Base-by-base conservation (phyloP, 2,797 vertebrate species). In the Neomorphus geoffroyi region DNA sequence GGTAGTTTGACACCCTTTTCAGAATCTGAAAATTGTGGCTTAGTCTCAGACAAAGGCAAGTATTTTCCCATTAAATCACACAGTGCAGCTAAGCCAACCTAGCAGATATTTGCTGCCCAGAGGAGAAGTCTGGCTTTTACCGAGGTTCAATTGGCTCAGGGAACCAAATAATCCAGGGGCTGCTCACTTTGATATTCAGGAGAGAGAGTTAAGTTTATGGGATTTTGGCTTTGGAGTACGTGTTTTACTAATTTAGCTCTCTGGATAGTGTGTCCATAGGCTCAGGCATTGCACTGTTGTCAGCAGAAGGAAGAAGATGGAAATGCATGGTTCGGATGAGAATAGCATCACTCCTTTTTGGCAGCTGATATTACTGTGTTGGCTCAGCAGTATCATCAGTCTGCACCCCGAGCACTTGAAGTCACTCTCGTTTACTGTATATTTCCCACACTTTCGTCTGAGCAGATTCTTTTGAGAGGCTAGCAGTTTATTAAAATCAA, bases 61-160 rank as follows among this genome's bases (percentile, higher is more conserved):
- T 79, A 60, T 88, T 96, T 96, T 96, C 80, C 86, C 83, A 73
- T 80, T 94, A 64, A 93, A 90, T 90, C 92, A 95, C 82, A 70
- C 80, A 60, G 66, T 61, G 56, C 77, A 90, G 23, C 79, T 73
- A 67, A 89, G 87, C 79, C 92, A 94, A 53, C 39, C 45, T 80
- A 67, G 74, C 81, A 94, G 80, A 69, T 84, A 80, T 11, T 92
- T 92, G 70, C 50, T 90, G 58, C 41, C 45, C 50, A 21, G 58
- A 81, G 57, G n/a, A 75, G 41, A 53, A 79, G 37, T 91, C 78
- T 94, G 88, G 64, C 89, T 93, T 71, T 88, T 56, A 93, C 70
- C 1, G 9, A 62, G 51, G 35, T n/a, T 94, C 46, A 67, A 32
- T 73, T 86, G 70, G 14, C 83, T 86, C 73, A 28, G 66, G 15